These are phyloP conservation scores for Rapana venosa DNA, from an alignment of 2,888 invertebrate genomes.

Conservation along the genomic window DNA sequence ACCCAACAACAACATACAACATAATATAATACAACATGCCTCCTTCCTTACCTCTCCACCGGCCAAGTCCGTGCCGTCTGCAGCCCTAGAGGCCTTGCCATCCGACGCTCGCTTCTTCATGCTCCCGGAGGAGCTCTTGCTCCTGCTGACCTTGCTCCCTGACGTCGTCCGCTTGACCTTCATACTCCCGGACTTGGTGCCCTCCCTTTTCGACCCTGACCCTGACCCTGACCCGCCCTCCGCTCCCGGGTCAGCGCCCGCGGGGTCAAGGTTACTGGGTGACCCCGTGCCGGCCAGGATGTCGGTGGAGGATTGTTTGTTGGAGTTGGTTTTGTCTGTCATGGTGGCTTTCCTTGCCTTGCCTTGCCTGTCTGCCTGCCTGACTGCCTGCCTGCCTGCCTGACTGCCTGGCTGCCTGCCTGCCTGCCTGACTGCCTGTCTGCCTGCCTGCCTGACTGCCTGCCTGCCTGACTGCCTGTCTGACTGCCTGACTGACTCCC, in stretches of 20 bases:
- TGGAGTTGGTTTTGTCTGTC: background rate
- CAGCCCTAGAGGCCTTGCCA: background rate
- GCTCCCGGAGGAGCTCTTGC: background rate
- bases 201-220: background rate
- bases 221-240: conserved; percentile 20
- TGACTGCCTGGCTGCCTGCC: no score
- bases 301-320: background rate
- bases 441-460: no score
- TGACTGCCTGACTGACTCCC: no score
- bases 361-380: no score
- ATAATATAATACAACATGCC: no score
- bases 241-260: background rate
- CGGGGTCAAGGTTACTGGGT: background rate
- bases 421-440: no score
- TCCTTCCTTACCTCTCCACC: background rate
- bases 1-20: no score
- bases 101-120: background rate
- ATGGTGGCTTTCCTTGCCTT: background rate
- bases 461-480: no score
- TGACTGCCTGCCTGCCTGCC: no score
- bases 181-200: conserved; percentile 16
- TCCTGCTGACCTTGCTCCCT: background rate
- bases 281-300: background rate
- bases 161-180: conserved; percentile 19
- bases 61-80: background rate